Evolutionary conservation across 64 coral and sea anemone genomes (phyloP).

Genomic region (Trachythela sp.): DNA sequence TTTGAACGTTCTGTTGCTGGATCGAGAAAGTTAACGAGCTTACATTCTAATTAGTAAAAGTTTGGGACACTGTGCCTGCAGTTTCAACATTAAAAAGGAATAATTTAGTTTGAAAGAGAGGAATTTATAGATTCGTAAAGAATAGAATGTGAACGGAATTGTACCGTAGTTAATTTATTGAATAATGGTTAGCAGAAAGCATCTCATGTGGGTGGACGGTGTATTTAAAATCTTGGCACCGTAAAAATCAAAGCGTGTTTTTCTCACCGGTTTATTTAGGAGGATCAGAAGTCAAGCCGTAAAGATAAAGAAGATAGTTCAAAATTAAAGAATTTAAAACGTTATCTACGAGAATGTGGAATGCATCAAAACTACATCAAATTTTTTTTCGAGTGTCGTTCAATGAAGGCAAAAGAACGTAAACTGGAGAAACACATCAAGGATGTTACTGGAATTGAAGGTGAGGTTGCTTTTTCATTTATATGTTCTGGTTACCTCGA

Average conservation of each 20-base stretch:
- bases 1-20: too few relatives aligned
- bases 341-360: conserved; percentile 64
- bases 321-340: conserved; percentile 76
- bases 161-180: too few relatives aligned
- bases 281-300: neutral
- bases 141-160: too few relatives aligned
- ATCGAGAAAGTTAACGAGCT: too few relatives aligned
- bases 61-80: too few relatives aligned
- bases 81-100: too few relatives aligned
- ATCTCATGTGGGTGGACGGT: too few relatives aligned
- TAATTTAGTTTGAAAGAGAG: too few relatives aligned
- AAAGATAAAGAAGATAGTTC: conserved; percentile 54
- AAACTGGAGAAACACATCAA: conserved; percentile 60
- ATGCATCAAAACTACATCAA: conserved; percentile 70
- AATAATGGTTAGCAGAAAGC: too few relatives aligned
- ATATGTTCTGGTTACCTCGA: neutral
- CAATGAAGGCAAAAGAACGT: conserved; percentile 73
- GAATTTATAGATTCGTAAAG: too few relatives aligned
- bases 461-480: conserved; percentile 5
- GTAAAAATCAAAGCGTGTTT: neutral
- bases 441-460: conserved; percentile 74
- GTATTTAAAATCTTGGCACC: too few relatives aligned
- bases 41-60: too few relatives aligned
- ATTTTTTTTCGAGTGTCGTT: conserved; percentile 73
- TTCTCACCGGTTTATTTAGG: neutral